Conservation (phyloP, 2,888 invertebrate species). For the Alcis repandata region DNA sequence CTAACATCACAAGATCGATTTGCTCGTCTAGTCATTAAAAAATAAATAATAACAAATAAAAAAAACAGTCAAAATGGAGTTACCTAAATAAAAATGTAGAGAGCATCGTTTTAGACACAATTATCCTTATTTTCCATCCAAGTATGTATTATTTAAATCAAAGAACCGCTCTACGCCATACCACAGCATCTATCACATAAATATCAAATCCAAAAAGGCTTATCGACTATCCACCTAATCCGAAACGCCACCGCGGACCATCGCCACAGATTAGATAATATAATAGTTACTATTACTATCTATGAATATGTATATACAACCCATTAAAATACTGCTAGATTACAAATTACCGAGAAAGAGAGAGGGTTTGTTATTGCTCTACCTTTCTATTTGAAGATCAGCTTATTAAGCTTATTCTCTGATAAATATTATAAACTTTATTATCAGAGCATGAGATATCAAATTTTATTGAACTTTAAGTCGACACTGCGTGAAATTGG, state of each 20-base stretch:
- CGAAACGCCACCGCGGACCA: neutral
- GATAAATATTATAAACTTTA: neutral
- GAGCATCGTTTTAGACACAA: too few species aligned
- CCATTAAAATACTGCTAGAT: too few species aligned
- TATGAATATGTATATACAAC: too few species aligned
- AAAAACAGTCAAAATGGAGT: too few species aligned
- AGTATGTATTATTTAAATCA: neutral
- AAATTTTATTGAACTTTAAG: neutral
- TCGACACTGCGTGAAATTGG: neutral
- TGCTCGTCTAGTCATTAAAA: too few species aligned
- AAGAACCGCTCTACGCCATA: neutral
- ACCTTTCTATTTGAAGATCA: neutral
- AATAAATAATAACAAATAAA: too few species aligned
- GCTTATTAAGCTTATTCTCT: neutral
- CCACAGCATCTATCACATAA: neutral
- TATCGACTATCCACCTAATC: slow-evolving; percentile 18
- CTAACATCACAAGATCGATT: too few species aligned
- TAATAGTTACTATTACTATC: too few species aligned
- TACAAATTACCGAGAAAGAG: too few species aligned
- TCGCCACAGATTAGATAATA: neutral
- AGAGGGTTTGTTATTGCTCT: neutral
- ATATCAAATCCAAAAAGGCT: slow-evolving; percentile 20
- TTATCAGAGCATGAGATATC: neutral
- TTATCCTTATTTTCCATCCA: too few species aligned
- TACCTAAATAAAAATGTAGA: too few species aligned